phyloP scores from a whole-genome alignment of 2,113 vertebrate species.

The Campylomormyrus numenius region DNA sequence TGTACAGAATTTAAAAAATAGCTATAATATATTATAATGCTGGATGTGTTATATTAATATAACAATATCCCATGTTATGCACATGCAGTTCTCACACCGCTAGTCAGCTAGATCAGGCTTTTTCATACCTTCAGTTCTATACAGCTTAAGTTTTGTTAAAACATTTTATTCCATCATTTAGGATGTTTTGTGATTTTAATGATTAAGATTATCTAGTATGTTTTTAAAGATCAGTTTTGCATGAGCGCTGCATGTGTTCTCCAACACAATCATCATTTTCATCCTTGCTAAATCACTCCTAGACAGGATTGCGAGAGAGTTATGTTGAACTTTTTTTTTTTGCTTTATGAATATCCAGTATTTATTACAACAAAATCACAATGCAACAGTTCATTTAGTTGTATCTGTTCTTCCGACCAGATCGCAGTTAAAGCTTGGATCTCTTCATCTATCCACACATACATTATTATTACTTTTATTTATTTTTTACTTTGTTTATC shows the following conservation, averaged over 20 bases:
- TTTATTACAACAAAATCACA: background rate
- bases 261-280: background rate
- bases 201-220: background rate
- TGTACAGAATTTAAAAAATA: background rate
- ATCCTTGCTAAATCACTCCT: background rate
- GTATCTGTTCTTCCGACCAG: background rate
- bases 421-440: background rate
- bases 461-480: background rate
- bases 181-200: background rate
- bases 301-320: background rate
- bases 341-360: background rate
- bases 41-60: background rate
- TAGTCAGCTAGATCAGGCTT: background rate
- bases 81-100: background rate
- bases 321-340: background rate
- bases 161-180: background rate
- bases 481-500: background rate
- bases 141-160: background rate
- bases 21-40: background rate
- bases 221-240: background rate
- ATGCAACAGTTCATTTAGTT: background rate
- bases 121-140: background rate
- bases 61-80: background rate
- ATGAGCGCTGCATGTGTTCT: background rate
- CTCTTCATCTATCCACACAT: background rate